These are phyloP conservation scores for Rugalucina vietnamica DNA, from an alignment of 2,888 invertebrate species.

Conservation along the genomic window DNA sequence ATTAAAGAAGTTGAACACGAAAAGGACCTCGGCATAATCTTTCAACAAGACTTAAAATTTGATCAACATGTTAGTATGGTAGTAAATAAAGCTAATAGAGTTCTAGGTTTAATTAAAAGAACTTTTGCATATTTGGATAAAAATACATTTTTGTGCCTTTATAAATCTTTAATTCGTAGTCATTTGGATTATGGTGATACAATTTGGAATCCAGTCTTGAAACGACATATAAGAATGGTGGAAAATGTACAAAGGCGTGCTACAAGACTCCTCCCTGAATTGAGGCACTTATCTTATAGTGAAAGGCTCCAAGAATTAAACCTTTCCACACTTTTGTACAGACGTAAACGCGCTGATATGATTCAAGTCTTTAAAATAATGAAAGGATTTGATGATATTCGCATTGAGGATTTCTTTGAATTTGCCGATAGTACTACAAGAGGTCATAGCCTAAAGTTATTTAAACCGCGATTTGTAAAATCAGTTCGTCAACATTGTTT, in stretches of 20 bases:
- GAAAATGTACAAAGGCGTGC: conserved; percentile 37
- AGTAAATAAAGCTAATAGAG: conserved; percentile 37
- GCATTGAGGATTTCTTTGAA: background rate
- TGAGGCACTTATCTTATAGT: background rate
- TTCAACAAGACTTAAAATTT: conserved; percentile 26
- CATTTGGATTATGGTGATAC: conserved; percentile 32
- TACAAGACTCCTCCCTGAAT: conserved; percentile 8
- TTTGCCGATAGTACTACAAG: background rate
- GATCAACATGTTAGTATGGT: conserved; percentile 9
- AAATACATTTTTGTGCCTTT: conserved; percentile 24
- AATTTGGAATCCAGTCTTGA: conserved; percentile 24
- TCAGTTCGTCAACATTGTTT: background rate
- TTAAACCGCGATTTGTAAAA: background rate
- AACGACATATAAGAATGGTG: conserved; percentile 12
- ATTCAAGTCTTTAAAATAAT: conserved; percentile 30
- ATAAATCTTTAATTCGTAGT: conserved; percentile 33
- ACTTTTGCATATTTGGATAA: conserved; percentile 24
- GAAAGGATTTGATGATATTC: background rate
- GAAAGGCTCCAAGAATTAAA: conserved; percentile 17
- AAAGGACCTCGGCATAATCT: conserved; percentile 22
- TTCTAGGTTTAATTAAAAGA: conserved; percentile 27
- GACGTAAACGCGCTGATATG: conserved; percentile 10
- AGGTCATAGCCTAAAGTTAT: background rate
- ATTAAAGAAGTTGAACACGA: conserved; percentile 1
- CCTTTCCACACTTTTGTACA: conserved; percentile 11